A percentile compares a stretch with the other conserved stretches of the same genome.
phyloP scores from a whole-genome alignment of 2,113 vertebrate genomes.

The Coptodon rendalli region DNA sequence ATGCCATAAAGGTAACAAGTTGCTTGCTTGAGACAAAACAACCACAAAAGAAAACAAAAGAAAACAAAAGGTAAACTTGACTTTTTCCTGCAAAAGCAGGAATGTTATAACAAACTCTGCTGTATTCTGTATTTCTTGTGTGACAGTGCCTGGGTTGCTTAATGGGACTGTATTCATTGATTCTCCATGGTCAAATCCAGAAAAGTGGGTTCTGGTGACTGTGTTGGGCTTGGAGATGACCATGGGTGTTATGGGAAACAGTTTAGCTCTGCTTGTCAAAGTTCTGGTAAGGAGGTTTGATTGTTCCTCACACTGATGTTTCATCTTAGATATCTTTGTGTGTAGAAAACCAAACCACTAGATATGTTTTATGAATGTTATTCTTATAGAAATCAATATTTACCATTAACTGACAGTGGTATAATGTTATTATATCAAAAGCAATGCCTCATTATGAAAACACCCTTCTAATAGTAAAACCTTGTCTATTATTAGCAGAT shows the following conservation, averaged over 20 bases:
- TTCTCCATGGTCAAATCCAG: slow-evolving; percentile 6
- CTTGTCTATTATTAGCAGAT: not conserved
- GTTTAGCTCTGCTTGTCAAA: slow-evolving; percentile 62
- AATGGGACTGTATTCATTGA: slow-evolving; percentile 29
- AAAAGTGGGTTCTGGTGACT: slow-evolving; percentile 56
- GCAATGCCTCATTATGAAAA: not conserved
- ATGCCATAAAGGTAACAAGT: not conserved
- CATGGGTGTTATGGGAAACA: slow-evolving; percentile 65
- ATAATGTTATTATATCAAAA: not conserved
- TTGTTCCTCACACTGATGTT: not conserved
- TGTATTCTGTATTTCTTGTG: not conserved
- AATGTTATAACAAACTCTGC: not conserved
- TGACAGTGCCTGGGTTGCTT: slow-evolving; percentile 50
- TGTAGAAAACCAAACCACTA: not conserved
- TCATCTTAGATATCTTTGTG: not conserved
- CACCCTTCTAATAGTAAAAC: fast-evolving
- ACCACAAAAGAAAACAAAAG: not conserved
- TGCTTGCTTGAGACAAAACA: not conserved
- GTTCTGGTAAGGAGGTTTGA: slow-evolving; percentile 37
- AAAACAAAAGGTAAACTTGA: not conserved
- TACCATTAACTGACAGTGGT: not conserved
- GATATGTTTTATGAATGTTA: not conserved
- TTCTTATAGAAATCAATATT: not conserved
- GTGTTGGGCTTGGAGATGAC: slow-evolving; percentile 61
- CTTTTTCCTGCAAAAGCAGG: not conserved